Percentiles rank a stretch among this genome's conserved stretches.
Conservation (phyloP, 1,140 invertebrate species). For the Bombus balteatus region DNA sequence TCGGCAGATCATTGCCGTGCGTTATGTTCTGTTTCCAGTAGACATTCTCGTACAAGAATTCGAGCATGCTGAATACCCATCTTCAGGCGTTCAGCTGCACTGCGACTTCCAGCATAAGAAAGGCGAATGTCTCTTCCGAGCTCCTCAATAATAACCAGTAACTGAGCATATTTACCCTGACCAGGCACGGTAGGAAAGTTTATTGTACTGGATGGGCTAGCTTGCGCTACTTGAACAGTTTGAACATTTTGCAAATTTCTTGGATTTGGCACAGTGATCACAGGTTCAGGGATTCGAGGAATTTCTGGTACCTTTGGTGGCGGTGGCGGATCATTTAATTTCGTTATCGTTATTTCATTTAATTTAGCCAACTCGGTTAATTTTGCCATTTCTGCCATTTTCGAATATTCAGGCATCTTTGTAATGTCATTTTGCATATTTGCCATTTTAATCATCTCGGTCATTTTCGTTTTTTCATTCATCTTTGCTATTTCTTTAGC, state of each 20-base stretch:
- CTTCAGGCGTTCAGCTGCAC: slow-evolving; percentile 90
- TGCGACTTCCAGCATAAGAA: slow-evolving; percentile 92
- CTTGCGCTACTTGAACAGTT: slow-evolving; percentile 77
- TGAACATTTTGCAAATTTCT: slow-evolving; percentile 79
- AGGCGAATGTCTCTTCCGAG: slow-evolving; percentile 91
- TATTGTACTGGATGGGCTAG: slow-evolving; percentile 78
- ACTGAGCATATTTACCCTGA: slow-evolving; percentile 88
- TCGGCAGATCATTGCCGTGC: slow-evolving; percentile 84
- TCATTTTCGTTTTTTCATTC: slow-evolving; percentile 82
- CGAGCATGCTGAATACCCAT: slow-evolving; percentile 91
- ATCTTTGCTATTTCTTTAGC: slow-evolving; percentile 81
- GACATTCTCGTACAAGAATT: slow-evolving; percentile 91
- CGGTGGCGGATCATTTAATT: slow-evolving; percentile 77
- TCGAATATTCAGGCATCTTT: slow-evolving; percentile 79
- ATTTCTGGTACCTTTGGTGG: slow-evolving; percentile 75
- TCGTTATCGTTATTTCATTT: slow-evolving; percentile 82
- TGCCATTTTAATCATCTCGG: slow-evolving; percentile 82
- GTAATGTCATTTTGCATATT: slow-evolving; percentile 80
- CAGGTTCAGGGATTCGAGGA: slow-evolving; percentile 79
- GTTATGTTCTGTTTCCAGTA: slow-evolving; percentile 90
- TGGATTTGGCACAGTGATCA: slow-evolving; percentile 82
- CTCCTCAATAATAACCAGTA: slow-evolving; percentile 92
- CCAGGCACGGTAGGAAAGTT: slow-evolving; percentile 80
- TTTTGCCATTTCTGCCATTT: slow-evolving; percentile 82
- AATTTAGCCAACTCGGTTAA: slow-evolving; percentile 80